Percentiles rank a stretch among this genome's conserved stretches.
Conservation (phyloP, 2,113 vertebrate genomes). For the Syrmaticus mikado region DNA sequence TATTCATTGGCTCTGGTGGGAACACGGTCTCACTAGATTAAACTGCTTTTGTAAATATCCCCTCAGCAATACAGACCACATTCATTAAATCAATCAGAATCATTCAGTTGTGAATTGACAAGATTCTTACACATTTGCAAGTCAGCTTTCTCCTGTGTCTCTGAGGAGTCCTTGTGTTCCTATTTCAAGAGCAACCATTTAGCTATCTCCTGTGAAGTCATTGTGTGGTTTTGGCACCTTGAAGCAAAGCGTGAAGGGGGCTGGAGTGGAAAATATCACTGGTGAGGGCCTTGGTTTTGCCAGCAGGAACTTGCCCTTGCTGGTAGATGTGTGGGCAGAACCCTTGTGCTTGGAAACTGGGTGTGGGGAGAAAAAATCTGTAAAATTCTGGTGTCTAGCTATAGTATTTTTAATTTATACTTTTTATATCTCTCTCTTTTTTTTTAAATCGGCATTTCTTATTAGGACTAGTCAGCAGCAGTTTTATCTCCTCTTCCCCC, state of each 20-base stretch:
- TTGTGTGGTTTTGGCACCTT: background rate
- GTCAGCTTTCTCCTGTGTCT: background rate
- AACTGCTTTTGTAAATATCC: slow-evolving; percentile 21
- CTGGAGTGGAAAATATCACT: background rate
- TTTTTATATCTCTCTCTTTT: background rate
- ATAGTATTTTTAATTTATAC: background rate
- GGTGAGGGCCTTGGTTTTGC: background rate
- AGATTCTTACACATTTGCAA: slow-evolving; percentile 19
- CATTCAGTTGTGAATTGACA: background rate
- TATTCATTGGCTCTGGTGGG: slow-evolving; percentile 32
- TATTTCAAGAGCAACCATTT: background rate
- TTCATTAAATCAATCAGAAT: slow-evolving; percentile 13
- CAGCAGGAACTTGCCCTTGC: background rate
- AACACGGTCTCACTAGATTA: slow-evolving; percentile 32
- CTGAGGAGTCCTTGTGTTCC: background rate
- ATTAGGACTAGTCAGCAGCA: background rate
- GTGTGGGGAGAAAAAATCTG: background rate
- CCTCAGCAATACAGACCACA: slow-evolving; percentile 1
- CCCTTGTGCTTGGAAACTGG: background rate
- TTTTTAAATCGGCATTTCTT: background rate
- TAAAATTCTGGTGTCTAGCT: background rate
- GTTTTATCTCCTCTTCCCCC: background rate
- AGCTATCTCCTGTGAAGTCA: background rate
- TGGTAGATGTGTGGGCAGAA: background rate
- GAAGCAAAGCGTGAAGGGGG: background rate